These are phyloP conservation scores for Lipotes vexillifer DNA, from an alignment of 2,113 vertebrate species.

Conservation along the genomic window DNA sequence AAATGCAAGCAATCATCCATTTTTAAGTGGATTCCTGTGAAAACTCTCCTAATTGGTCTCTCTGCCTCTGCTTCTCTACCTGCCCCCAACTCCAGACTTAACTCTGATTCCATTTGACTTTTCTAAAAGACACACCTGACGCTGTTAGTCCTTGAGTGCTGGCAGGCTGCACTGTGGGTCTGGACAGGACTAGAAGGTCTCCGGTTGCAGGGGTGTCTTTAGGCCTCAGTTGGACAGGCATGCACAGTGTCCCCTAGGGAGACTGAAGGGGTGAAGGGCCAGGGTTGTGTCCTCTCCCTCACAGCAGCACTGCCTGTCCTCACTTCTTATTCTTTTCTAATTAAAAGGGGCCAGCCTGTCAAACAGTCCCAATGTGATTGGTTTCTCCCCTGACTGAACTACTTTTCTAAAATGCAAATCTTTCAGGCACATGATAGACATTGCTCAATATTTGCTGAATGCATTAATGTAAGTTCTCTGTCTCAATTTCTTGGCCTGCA, in stretches of 20 bases:
- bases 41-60: background rate
- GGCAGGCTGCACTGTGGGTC: no score
- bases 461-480: background rate
- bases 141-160: background rate
- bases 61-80: background rate
- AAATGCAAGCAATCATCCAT: background rate
- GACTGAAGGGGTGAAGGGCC: background rate
- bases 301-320: background rate
- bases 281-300: background rate
- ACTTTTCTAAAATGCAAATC: conserved; percentile 18
- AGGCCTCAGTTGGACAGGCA: background rate
- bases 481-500: conserved; percentile 13
- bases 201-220: background rate
- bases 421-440: background rate
- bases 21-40: background rate
- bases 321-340: background rate
- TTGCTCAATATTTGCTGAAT: conserved; percentile 41
- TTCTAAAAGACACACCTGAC: background rate
- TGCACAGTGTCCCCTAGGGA: background rate
- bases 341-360: background rate
- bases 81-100: background rate
- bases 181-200: background rate
- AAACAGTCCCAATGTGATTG: background rate
- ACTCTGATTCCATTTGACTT: background rate
- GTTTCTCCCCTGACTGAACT: background rate